Percentiles rank a stretch among this genome's conserved stretches.
Evolutionary conservation across 2,113 vertebrate species (phyloP).

Genomic region (Atrichornis clamosus): DNA sequence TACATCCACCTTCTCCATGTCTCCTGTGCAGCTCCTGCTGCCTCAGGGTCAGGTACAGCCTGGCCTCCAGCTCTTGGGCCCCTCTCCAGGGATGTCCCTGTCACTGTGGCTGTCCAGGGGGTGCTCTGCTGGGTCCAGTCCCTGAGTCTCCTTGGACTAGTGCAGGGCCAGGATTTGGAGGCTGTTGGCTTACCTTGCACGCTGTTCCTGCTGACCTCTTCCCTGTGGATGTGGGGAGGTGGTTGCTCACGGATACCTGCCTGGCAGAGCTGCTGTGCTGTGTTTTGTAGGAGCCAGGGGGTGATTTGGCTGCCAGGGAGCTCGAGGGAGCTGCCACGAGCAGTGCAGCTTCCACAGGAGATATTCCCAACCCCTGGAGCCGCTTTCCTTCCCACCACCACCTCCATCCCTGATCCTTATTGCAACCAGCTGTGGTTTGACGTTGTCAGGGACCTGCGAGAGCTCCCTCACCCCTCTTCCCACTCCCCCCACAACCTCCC

Average conservation of each 20-base stretch:
- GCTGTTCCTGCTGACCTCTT: background rate
- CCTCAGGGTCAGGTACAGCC: background rate
- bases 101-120: fast-evolving
- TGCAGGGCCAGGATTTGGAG: background rate
- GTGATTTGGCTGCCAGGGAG: background rate
- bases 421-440: background rate
- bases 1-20: fast-evolving
- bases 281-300: background rate
- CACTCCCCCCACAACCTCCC: background rate
- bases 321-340: background rate
- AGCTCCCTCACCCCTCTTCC: background rate
- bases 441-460: background rate
- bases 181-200: background rate
- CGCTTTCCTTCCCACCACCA: background rate
- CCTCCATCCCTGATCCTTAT: background rate
- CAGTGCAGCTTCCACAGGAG: background rate
- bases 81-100: background rate
- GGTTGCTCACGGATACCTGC: background rate
- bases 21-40: background rate
- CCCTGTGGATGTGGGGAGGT: fast-evolving
- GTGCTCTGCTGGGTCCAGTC: background rate
- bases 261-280: background rate
- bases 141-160: fast-evolving
- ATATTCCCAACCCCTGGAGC: background rate
- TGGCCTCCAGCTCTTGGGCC: background rate